Conservation (phyloP, 2,113 vertebrate genomes). For the Diphyllodes magnificus region DNA sequence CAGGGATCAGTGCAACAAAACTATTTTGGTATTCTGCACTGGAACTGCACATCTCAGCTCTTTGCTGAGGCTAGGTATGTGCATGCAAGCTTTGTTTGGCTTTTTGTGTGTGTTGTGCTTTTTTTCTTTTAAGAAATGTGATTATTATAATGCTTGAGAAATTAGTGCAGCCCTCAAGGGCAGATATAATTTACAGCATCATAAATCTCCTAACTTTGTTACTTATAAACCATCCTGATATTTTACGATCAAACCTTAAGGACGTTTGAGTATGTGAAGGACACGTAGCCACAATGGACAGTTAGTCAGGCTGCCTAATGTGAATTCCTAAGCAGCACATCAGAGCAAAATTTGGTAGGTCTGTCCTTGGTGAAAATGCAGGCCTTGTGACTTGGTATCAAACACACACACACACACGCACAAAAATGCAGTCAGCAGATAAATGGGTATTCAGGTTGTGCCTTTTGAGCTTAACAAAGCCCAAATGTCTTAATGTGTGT, state of each 20-base stretch:
- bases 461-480: not conserved
- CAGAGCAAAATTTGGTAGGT: not conserved
- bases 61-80: not conserved
- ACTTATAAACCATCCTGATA: not conserved
- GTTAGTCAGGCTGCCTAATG: not conserved
- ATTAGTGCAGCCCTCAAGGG: not conserved
- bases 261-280: not conserved
- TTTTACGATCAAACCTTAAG: not conserved
- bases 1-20: not conserved
- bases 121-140: not conserved
- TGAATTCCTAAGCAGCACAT: not conserved
- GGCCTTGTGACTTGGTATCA: not conserved
- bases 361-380: not conserved
- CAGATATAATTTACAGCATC: not conserved
- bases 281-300: not conserved
- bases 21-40: not conserved
- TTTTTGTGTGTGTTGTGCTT: not conserved
- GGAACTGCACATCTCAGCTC: not conserved
- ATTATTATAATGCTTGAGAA: not conserved
- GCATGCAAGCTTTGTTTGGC: not conserved
- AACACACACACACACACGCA: not conserved
- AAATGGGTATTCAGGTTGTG: not conserved
- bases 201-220: not conserved
- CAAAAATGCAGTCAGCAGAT: not conserved
- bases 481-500: not conserved